A percentile compares a stretch with the other conserved stretches of the same genome.
phyloP scores from a whole-genome alignment of 2,888 invertebrate genomes.

The Cancer borealis region DNA sequence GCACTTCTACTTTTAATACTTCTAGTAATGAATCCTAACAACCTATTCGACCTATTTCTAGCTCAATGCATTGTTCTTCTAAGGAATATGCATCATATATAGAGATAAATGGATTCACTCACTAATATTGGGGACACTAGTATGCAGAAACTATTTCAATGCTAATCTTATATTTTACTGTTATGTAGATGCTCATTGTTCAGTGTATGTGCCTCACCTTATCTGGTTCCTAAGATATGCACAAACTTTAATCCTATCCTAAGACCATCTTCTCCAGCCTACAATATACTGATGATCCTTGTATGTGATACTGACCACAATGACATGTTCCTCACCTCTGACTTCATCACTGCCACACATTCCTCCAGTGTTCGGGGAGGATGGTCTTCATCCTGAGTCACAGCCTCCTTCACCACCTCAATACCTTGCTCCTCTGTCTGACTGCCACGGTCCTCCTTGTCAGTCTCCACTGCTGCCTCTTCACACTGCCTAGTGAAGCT shows the following conservation, averaged over 20 bases:
- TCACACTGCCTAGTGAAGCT: conserved; percentile 48
- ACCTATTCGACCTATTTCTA: too few species aligned
- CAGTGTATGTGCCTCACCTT: neutral
- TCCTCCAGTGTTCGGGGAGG: conserved; percentile 65
- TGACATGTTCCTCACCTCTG: conserved; percentile 48
- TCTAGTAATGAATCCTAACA: too few species aligned
- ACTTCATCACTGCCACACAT: conserved; percentile 65
- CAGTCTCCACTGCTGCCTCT: neutral
- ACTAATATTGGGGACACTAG: too few species aligned
- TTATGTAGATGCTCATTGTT: neutral
- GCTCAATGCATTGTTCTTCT: too few species aligned
- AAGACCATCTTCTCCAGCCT: neutral
- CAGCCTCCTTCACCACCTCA: conserved; percentile 25
- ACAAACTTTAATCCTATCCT: neutral
- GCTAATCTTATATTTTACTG: neutral
- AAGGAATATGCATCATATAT: too few species aligned
- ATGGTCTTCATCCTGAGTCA: neutral
- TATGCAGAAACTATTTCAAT: too few species aligned
- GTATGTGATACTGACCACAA: neutral
- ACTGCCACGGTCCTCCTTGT: conserved; percentile 48
- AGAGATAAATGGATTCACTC: too few species aligned
- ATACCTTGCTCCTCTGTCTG: conserved; percentile 50
- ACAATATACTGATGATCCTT: neutral
- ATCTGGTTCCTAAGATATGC: neutral
- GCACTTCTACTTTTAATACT: too few species aligned